Conservation (phyloP, 2,113 vertebrate species). For the Motacilla tschutschensis region DNA sequence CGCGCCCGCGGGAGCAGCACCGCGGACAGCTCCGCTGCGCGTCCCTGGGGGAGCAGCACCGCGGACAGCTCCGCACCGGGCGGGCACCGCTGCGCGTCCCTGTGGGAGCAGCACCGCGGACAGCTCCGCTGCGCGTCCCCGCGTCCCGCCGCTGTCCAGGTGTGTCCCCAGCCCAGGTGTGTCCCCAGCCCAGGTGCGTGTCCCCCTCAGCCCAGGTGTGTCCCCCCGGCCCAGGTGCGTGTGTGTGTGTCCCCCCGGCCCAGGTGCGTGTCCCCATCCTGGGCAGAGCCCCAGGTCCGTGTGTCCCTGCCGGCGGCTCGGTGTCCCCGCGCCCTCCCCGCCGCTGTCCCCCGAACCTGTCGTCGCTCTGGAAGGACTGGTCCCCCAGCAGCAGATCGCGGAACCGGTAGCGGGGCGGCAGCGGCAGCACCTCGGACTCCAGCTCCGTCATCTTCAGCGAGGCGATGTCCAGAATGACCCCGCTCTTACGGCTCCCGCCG, state of each 20-base stretch:
- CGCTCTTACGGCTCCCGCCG: constrained; percentile 72
- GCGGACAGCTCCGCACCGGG: constrained; percentile 9
- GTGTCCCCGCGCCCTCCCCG: not conserved
- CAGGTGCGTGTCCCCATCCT: accelerated
- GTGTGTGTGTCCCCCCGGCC: not conserved
- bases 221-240: too few species aligned
- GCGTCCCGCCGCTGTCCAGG: not conserved
- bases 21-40: too few species aligned
- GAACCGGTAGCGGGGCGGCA: constrained; percentile 93
- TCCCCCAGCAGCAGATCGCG: constrained; percentile 94
- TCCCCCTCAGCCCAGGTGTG: too few species aligned
- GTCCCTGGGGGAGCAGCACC: constrained; percentile 11
- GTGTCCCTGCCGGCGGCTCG: not conserved
- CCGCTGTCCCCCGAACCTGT: constrained; percentile 80
- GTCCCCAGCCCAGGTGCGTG: too few species aligned
- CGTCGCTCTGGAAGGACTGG: constrained; percentile 89
- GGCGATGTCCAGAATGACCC: constrained; percentile 83
- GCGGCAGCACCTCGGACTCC: constrained; percentile 89
- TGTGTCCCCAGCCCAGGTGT: too few species aligned
- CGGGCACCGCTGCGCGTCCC: too few species aligned
- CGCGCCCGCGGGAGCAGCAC: too few species aligned
- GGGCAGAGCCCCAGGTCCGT: accelerated
- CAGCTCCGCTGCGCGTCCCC: not conserved
- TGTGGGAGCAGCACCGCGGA: too few species aligned
- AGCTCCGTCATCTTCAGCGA: constrained; percentile 86